These are phyloP conservation scores for Agriotes lineatus DNA, from an alignment of 2,888 invertebrate genomes.

Conservation along the genomic window DNA sequence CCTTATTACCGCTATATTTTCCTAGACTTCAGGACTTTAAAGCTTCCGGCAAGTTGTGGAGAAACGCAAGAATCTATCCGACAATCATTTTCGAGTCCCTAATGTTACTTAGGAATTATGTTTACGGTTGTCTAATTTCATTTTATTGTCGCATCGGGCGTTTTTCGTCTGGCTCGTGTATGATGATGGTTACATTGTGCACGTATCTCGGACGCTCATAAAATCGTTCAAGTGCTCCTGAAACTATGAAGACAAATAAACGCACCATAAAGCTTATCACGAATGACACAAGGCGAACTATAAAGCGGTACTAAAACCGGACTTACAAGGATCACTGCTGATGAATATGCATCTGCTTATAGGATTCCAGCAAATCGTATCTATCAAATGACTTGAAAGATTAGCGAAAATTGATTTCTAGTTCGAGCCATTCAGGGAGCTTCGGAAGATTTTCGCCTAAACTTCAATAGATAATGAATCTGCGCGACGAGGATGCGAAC, in stretches of 20 bases:
- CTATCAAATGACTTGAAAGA: constrained; percentile 20
- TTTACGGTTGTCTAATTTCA: no score
- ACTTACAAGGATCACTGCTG: constrained; percentile 1
- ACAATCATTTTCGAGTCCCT: no score
- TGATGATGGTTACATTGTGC: constrained; percentile 9
- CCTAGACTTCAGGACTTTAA: no score
- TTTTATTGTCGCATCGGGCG: no score
- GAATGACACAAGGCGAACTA: constrained; percentile 6
- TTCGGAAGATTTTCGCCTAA: not conserved
- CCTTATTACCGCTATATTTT: no score
- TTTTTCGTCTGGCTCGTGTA: not conserved
- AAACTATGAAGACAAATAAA: constrained; percentile 20
- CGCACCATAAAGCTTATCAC: constrained; percentile 24
- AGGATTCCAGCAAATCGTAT: not conserved
- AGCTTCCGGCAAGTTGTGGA: no score
- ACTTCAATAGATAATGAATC: not conserved
- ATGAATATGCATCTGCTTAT: constrained; percentile 28
- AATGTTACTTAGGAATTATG: no score
- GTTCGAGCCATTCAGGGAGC: not conserved
- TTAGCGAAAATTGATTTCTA: constrained; percentile 16
- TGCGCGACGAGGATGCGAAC: not conserved
- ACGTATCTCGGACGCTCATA: constrained; percentile 22
- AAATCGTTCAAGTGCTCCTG: constrained; percentile 17
- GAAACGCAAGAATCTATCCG: no score
- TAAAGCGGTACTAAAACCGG: constrained; percentile 25